A percentile compares a stretch with the other conserved stretches of the same genome.
These are phyloP conservation scores for Cyprinus carpio DNA, from an alignment of 2,113 vertebrate species.

Conservation along the genomic window DNA sequence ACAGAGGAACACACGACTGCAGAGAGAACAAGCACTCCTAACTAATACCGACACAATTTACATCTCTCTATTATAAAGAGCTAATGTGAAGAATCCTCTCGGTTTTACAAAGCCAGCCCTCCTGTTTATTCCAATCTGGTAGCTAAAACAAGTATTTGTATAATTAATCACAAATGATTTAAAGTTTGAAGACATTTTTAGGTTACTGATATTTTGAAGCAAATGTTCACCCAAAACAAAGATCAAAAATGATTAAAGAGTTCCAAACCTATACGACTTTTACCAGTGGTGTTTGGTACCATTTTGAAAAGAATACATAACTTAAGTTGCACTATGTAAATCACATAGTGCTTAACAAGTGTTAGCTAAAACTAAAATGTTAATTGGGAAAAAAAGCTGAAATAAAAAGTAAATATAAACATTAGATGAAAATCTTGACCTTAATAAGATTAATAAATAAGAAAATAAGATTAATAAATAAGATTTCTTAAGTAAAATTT, in stretches of 20 bases:
- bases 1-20: slow-evolving; percentile 35
- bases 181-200: neutral
- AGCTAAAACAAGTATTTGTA: neutral
- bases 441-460: too few relatives aligned
- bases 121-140: neutral
- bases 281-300: neutral
- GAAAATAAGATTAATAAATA: too few relatives aligned
- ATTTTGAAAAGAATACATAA: neutral
- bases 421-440: too few relatives aligned
- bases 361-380: neutral
- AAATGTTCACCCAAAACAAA: neutral
- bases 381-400: neutral
- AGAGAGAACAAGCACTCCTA: slow-evolving; percentile 36
- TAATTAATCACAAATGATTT: neutral
- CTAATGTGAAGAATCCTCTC: slow-evolving; percentile 10
- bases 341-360: neutral
- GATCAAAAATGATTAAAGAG: too few relatives aligned
- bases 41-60: slow-evolving; percentile 28
- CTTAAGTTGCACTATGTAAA: neutral
- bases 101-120: neutral
- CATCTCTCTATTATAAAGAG: slow-evolving; percentile 39
- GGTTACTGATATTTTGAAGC: neutral
- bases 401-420: too few relatives aligned
- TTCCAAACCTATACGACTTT: neutral
- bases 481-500: too few relatives aligned